Evolutionary conservation across 1,140 invertebrate genomes (phyloP), one percentile per base, ranked within the genome.

Genomic region (Drosophila aff.): DNA sequence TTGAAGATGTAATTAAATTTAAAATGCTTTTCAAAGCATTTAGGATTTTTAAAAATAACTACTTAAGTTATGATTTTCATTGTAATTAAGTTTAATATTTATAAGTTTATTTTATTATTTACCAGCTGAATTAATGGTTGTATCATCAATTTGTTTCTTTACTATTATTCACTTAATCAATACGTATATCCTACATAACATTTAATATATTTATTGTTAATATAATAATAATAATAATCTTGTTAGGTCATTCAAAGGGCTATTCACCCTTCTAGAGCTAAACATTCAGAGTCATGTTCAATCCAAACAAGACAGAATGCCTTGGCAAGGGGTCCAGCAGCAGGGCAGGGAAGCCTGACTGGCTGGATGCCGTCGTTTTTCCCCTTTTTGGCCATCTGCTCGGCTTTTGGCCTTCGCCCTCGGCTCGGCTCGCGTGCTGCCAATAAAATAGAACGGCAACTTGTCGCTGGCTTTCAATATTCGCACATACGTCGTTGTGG

Each of bases 391-490:
- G 57, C 55, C 50, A 43, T 44, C 40, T 49, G 59, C n/a, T 64
- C 52, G 41, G 49, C 26, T 57, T 15, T 59, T 47, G 64, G 53
- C 26, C 40, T 1, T 36, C 43, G 43, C n/a, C 10, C 36, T 65
- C 38, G 49, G 44, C 44, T 81, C 67, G 71, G 53, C 60, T 79
- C 76, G 64, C 60, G 53, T 60, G 68, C 55, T 78, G 81, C 69
- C 73, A 85, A 84, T 79, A 83, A 90, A 91, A 83, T 76, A 44
- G 58, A 53, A 60, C 63, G 77, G 50, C 81, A 63, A 77, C 80
- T 76, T 81, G 76, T 81, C 59, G 85, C 76, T 84, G 74, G 81
- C 82, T 84, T 91, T 92, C 85, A 92, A 79, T 92, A 83, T 74
- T 67, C 67, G 67, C 77, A 73, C 52, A 76, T 62, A 75, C 78